Conservation (phyloP, 2,113 vertebrate genomes). For the Oreochromis niloticus region DNA sequence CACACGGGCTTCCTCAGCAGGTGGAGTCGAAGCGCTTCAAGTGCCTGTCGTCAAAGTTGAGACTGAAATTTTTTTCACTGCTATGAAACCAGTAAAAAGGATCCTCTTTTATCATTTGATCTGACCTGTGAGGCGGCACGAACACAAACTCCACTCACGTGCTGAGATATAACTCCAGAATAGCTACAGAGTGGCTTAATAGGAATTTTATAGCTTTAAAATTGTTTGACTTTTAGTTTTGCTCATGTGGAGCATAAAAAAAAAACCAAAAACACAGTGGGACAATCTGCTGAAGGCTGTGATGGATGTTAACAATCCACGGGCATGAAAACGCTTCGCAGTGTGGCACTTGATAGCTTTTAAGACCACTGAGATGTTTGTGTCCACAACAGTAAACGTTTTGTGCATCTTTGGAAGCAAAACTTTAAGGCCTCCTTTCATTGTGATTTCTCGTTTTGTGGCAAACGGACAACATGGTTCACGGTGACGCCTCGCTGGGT, state of each 20-base stretch:
- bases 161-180: background rate
- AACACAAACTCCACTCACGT: background rate
- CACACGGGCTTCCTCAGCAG: background rate
- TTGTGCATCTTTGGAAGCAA: constrained; percentile 12
- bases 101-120: background rate
- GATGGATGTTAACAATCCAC: background rate
- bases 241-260: background rate
- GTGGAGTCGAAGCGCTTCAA: background rate
- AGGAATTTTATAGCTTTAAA: background rate
- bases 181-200: background rate
- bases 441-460: background rate
- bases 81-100: background rate
- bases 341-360: constrained; percentile 4
- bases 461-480: background rate
- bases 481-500: background rate
- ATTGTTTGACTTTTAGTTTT: background rate
- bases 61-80: background rate
- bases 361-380: constrained; percentile 2
- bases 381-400: background rate
- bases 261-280: background rate
- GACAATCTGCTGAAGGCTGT: background rate
- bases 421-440: constrained; percentile 30
- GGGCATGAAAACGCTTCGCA: background rate
- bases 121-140: background rate
- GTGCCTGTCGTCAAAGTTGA: background rate